Conservation (phyloP, 37 sponge, comb jelly and placozoan genomes). For the Hormiphora californensis region DNA sequence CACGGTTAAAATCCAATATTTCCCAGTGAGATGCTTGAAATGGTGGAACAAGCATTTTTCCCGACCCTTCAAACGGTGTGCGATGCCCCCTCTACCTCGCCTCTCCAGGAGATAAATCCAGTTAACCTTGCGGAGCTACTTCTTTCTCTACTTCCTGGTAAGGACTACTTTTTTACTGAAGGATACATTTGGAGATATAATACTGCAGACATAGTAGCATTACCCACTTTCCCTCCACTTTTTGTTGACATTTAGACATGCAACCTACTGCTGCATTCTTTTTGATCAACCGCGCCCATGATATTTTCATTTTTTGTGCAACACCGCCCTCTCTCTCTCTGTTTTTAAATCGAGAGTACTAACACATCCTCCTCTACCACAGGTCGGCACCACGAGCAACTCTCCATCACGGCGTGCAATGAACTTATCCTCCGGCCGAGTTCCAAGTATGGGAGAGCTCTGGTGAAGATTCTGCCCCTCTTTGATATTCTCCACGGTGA, state of each 20-base stretch:
- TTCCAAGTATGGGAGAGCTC: neutral
- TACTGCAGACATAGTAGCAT: too few relatives aligned
- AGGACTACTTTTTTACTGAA: too few relatives aligned
- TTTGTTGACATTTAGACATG: too few relatives aligned
- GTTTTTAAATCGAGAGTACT: too few relatives aligned
- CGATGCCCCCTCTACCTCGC: slow-evolving; percentile 46
- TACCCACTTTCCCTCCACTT: too few relatives aligned
- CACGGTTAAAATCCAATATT: neutral
- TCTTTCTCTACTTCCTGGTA: slow-evolving; percentile 43
- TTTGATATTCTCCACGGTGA: neutral
- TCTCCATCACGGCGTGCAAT: slow-evolving; percentile 32
- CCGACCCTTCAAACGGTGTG: slow-evolving; percentile 36
- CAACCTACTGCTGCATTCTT: too few relatives aligned
- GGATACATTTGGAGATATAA: too few relatives aligned
- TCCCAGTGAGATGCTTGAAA: slow-evolving; percentile 14
- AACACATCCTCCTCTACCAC: neutral
- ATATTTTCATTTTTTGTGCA: too few relatives aligned
- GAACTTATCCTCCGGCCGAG: neutral
- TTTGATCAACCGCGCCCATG: too few relatives aligned
- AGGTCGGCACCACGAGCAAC: slow-evolving; percentile 47
- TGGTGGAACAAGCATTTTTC: slow-evolving; percentile 47
- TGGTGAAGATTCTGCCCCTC: slow-evolving; percentile 17
- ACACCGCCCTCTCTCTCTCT: too few relatives aligned
- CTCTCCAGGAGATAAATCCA: slow-evolving; percentile 37
- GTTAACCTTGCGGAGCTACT: slow-evolving; percentile 27